A percentile compares a stretch with the other conserved stretches of the same genome.
These are phyloP conservation scores for Hippocampus abdominalis DNA, from an alignment of 2,113 vertebrate species.

Conservation along the genomic window DNA sequence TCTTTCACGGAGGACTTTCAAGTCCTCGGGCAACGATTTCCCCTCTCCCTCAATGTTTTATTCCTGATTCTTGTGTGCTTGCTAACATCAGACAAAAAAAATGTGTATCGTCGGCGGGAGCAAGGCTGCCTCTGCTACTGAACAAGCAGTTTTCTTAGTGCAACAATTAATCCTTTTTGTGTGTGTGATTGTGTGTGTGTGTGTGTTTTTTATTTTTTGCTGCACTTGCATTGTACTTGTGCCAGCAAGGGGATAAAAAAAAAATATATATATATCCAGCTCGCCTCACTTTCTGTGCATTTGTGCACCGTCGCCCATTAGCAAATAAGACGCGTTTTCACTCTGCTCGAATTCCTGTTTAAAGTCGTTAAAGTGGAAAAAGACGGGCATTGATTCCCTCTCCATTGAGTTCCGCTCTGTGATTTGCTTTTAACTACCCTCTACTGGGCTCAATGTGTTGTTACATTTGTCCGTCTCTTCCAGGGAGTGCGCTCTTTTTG, in stretches of 20 bases:
- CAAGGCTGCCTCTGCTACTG: slow-evolving; percentile 25
- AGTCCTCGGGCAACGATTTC: slow-evolving; percentile 10
- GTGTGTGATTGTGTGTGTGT: not conserved
- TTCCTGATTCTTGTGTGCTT: slow-evolving; percentile 8
- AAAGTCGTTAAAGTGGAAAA: not conserved
- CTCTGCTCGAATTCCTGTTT: slow-evolving; percentile 2
- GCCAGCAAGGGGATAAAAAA: not conserved
- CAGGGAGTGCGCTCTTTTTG: slow-evolving; percentile 21
- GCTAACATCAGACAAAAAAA: slow-evolving; percentile 17
- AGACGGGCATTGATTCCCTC: not conserved
- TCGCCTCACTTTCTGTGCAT: slow-evolving; percentile 8
- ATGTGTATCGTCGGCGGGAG: slow-evolving; percentile 14
- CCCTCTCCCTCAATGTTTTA: slow-evolving; percentile 8
- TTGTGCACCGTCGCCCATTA: slow-evolving; percentile 30
- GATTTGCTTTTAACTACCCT: slow-evolving; percentile 63
- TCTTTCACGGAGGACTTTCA: not conserved
- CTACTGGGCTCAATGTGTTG: slow-evolving; percentile 66
- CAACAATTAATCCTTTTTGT: slow-evolving; percentile 39
- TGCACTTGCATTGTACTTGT: slow-evolving; percentile 5
- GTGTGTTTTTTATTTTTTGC: not conserved
- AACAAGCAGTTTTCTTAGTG: slow-evolving; percentile 28
- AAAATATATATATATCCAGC: not conserved
- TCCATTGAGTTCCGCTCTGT: slow-evolving; percentile 12
- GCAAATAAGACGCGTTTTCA: slow-evolving; percentile 21
- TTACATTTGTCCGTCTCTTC: slow-evolving; percentile 40